Base-by-base conservation (phyloP, 2,113 vertebrate genomes). In the Nycticryphes semicollaris region DNA sequence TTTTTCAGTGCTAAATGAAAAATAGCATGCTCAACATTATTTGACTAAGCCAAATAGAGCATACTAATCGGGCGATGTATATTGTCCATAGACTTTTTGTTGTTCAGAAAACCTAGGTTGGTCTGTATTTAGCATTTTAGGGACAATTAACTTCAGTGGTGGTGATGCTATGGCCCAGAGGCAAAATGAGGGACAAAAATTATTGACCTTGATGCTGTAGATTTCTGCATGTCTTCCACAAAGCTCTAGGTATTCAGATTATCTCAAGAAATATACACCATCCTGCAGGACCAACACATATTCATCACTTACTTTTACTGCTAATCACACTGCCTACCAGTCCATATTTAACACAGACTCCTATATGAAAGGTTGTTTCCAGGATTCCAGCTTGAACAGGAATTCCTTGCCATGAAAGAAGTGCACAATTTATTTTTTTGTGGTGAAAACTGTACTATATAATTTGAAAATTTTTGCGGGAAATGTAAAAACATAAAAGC, bases 21-120 rank as follows among this genome's bases (percentile, higher is more conserved):
- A 93, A 91, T 64, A 94, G 60, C 14, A 6, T 79, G 51, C 16
- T 94, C 18, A 1, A 48, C 24, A 6, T 80, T 80, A 85, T 81
- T 97, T 95, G 89, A 82, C 31, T 25, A 64, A 74, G 62, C 53
- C 91, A 95, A 96, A 89, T 76, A 90, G 77, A 94, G 87, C 74
- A 87, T 81, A 30, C 37, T 92, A 87, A 91, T 95, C 30, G 63
- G 59, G 79, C 89, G 88, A 41, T 51, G 68, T 82, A 88, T 96
- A 94, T 88, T 94, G 63, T 76, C 54, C 57, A 20, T 2, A 6
- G 31, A 31, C 67, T 84, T 74, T 74, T 43, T 89, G 73, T 92
- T 75, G 39, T 82, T 89, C 4, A 6, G 37, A 33, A 66, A 75
- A 73, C 57, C 10, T 57, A 76, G 15, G 30, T 64, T 72, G 57